Conservation (phyloP, 2,888 invertebrate species). For the Oscheius sp. region DNA sequence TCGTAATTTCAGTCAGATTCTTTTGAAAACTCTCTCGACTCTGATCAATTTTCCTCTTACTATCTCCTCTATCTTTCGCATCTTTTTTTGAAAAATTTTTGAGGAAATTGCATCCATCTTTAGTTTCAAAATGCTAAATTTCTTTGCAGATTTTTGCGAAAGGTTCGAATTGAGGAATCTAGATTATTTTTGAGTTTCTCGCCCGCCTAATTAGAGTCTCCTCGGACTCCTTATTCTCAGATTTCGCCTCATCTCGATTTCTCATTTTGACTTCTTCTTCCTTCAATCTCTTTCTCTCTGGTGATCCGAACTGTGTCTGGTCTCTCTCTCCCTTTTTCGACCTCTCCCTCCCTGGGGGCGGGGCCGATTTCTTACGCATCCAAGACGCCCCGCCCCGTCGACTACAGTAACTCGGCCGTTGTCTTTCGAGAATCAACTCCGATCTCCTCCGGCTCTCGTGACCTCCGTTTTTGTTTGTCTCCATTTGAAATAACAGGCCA, state of each 20-base stretch:
- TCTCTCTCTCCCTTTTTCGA: background rate
- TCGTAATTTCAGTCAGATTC: too few species aligned
- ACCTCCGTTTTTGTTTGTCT: too few species aligned
- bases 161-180: too few species aligned
- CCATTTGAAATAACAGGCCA: too few species aligned
- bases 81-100: too few species aligned
- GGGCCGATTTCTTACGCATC: constrained; percentile 12
- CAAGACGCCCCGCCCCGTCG: constrained; percentile 12
- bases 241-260: constrained; percentile 1
- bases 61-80: too few species aligned
- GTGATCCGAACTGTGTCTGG: background rate
- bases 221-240: constrained; percentile 7
- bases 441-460: background rate
- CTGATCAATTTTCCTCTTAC: background rate
- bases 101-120: too few species aligned
- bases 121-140: too few species aligned
- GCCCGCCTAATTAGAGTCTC: constrained; percentile 11
- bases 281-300: background rate
- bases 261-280: constrained; percentile 10
- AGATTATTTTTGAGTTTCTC: too few species aligned
- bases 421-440: constrained; percentile 1
- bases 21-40: background rate
- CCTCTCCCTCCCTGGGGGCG: constrained; percentile 1
- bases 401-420: constrained; percentile 12
- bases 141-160: too few species aligned